A percentile compares a stretch with the other conserved stretches of the same genome.
Conservation (phyloP, 2,113 vertebrate genomes). For the Rhea americana region DNA sequence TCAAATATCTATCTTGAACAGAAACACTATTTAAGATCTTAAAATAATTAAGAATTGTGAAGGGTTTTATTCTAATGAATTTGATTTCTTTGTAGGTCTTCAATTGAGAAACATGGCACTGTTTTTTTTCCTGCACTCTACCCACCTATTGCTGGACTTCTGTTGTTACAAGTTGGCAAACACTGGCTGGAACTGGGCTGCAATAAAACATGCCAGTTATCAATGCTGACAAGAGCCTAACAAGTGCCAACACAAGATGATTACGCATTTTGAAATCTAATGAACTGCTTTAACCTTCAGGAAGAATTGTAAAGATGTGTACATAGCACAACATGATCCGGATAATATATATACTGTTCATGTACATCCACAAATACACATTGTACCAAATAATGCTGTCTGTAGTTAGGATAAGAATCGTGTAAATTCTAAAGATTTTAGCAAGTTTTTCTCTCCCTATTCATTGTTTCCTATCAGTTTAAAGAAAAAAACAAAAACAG, state of each 20-base stretch:
- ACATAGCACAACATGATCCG: constrained; percentile 98
- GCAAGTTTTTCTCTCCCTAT: constrained; percentile 79
- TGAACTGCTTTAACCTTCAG: constrained; percentile 99
- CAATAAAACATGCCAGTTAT: constrained; percentile 92
- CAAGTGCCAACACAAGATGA: constrained; percentile 94
- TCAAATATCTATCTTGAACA: not conserved
- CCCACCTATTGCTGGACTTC: constrained; percentile 92
- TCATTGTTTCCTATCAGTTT: constrained; percentile 78
- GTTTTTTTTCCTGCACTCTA: constrained; percentile 95
- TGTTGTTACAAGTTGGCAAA: constrained; percentile 90
- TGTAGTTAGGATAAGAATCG: constrained; percentile 86
- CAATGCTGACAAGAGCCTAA: constrained; percentile 91
- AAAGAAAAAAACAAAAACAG: not conserved
- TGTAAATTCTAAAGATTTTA: constrained; percentile 88
- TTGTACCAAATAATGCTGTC: constrained; percentile 96
- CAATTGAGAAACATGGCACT: constrained; percentile 96
- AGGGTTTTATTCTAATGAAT: constrained; percentile 16
- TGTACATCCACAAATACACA: constrained; percentile 87
- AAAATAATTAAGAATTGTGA: not conserved
- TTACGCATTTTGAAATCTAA: constrained; percentile 89
- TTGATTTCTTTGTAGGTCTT: constrained; percentile 85
- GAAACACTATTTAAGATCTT: not conserved
- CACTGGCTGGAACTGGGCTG: constrained; percentile 92
- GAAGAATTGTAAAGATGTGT: constrained; percentile 99
- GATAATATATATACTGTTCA: constrained; percentile 97